phyloP scores from a whole-genome alignment of 2,888 invertebrate species.

The Arge pagana region DNA sequence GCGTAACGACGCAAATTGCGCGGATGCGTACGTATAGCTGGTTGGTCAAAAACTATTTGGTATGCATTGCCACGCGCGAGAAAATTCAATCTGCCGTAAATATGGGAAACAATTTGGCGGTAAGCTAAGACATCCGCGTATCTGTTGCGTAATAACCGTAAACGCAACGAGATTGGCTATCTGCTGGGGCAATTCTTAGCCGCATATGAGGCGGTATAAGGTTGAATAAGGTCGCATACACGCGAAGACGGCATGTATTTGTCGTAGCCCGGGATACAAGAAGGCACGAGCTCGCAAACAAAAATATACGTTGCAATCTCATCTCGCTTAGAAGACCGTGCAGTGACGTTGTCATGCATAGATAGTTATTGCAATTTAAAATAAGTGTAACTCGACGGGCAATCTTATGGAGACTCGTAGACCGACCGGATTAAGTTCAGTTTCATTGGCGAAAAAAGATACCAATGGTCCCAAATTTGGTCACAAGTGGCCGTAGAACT shows the following conservation, averaged over 20 bases:
- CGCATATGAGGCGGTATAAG: constrained; percentile 25
- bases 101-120: constrained; percentile 47
- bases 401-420: too few relatives aligned
- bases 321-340: constrained; percentile 18
- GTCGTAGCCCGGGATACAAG: constrained; percentile 28
- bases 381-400: too few relatives aligned
- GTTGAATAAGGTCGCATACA: constrained; percentile 22
- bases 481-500: too few relatives aligned
- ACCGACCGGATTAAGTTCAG: too few relatives aligned
- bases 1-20: too few relatives aligned
- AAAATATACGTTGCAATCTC: constrained; percentile 45
- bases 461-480: too few relatives aligned
- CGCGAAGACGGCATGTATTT: constrained; percentile 12
- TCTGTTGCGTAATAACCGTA: constrained; percentile 45
- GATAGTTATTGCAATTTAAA: too few relatives aligned
- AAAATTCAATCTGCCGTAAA: constrained; percentile 48
- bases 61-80: constrained; percentile 23
- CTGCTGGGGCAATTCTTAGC: constrained; percentile 34
- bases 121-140: constrained; percentile 30
- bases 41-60: constrained; percentile 2
- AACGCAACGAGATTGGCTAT: constrained; percentile 49
- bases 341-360: too few relatives aligned
- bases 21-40: too few relatives aligned
- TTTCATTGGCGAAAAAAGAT: too few relatives aligned
- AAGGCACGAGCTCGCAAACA: constrained; percentile 33